phyloP scores from a whole-genome alignment of 1,140 invertebrate species.

The Portunus trituberculatus region DNA sequence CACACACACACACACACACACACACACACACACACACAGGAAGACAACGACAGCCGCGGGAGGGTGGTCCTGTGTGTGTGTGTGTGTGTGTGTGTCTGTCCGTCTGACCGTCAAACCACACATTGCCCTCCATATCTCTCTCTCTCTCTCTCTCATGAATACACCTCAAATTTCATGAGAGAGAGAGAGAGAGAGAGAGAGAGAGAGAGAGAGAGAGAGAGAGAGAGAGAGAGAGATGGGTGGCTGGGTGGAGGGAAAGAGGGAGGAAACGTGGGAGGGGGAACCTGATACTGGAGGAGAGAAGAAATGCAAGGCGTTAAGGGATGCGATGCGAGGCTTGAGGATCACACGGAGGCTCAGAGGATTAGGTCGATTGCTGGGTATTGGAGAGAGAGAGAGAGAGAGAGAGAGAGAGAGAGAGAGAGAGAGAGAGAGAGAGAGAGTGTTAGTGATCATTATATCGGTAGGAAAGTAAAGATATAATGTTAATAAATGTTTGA shows the following conservation, averaged over 20 bases:
- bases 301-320: constrained; percentile 20
- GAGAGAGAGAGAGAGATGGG: too few species aligned
- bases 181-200: too few species aligned
- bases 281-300: background rate
- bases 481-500: background rate
- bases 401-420: constrained; percentile 20
- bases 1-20: too few species aligned
- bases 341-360: background rate
- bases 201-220: too few species aligned
- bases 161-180: too few species aligned
- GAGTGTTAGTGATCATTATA: background rate
- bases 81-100: background rate
- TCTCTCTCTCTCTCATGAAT: too few species aligned
- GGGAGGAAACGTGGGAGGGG: background rate
- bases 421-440: constrained; percentile 20
- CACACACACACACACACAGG: background rate
- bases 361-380: background rate
- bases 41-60: background rate
- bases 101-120: background rate
- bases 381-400: constrained; percentile 9
- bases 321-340: background rate
- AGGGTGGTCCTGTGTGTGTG: background rate
- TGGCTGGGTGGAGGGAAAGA: background rate
- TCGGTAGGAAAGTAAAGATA: too few species aligned
- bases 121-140: background rate